Conservation (phyloP, 2,113 vertebrate species). For the Psammodynastes pulverulentus region DNA sequence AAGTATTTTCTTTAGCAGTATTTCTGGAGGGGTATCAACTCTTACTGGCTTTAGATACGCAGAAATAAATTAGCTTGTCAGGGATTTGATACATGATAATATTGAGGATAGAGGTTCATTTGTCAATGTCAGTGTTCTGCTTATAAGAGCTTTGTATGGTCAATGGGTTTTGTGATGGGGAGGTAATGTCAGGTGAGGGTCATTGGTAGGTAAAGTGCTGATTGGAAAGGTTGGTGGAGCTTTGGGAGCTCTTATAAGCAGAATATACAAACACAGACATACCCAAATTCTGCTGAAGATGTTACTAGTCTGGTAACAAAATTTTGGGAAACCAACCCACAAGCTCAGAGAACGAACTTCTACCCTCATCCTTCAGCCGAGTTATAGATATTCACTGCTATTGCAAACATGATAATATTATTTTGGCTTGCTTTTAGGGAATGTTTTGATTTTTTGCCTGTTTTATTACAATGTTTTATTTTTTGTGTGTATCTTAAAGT, state of each 20-base stretch:
- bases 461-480: not conserved
- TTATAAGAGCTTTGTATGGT: not conserved
- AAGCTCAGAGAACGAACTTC: not conserved
- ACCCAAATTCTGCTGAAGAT: not conserved
- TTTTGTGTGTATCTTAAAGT: not conserved
- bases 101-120: not conserved
- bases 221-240: not conserved
- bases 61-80: not conserved
- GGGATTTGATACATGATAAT: not conserved
- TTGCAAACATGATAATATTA: not conserved
- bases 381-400: not conserved
- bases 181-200: not conserved
- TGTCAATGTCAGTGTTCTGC: not conserved
- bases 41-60: not conserved
- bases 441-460: not conserved
- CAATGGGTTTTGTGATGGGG: not conserved
- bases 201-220: not conserved
- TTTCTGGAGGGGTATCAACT: not conserved
- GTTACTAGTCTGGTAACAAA: not conserved
- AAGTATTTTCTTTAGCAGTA: not conserved
- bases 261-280: not conserved
- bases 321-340: not conserved
- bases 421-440: not conserved
- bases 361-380: not conserved
- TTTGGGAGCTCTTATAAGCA: not conserved